Evolutionary conservation across 1,140 invertebrate genomes (phyloP).

Genomic region (Galendromus occidentalis): DNA sequence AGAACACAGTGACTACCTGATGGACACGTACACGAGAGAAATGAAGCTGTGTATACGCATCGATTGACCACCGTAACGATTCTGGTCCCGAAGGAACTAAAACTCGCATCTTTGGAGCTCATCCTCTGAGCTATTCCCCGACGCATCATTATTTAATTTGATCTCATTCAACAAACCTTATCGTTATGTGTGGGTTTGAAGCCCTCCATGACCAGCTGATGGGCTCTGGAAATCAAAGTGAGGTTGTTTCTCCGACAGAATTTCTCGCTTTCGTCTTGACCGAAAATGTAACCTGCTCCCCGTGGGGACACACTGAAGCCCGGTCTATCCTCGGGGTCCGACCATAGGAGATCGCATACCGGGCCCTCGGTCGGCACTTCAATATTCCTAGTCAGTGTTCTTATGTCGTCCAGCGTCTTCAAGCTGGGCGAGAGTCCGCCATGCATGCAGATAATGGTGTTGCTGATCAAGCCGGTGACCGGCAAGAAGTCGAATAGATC

Average conservation of each 20-base stretch:
- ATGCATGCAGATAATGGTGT: conserved; percentile 72
- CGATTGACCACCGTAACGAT: too few species aligned
- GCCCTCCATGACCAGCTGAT: conserved; percentile 17
- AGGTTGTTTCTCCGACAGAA: conserved; percentile 31
- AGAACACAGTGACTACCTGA: conserved; percentile 29
- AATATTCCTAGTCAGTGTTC: conserved; percentile 78
- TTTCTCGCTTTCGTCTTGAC: conserved; percentile 24
- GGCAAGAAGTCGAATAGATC: conserved; percentile 98
- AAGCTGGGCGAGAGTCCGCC: conserved; percentile 61
- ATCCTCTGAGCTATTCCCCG: too few species aligned
- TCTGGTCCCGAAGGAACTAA: too few species aligned
- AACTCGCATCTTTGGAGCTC: too few species aligned
- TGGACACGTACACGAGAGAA: background rate
- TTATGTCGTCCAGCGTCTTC: conserved; percentile 28
- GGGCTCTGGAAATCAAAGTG: conserved; percentile 31
- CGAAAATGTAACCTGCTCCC: conserved; percentile 25
- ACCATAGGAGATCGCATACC: conserved; percentile 38
- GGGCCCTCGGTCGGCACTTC: conserved; percentile 76
- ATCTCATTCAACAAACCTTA: too few species aligned
- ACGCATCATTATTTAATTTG: too few species aligned
- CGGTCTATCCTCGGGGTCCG: conserved; percentile 28
- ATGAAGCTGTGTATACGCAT: too few species aligned
- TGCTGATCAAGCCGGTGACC: conserved; percentile 73
- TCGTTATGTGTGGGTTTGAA: background rate
- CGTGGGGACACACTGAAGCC: background rate